Conservation (phyloP, 2,888 invertebrate genomes). For the Blera fallax region DNA sequence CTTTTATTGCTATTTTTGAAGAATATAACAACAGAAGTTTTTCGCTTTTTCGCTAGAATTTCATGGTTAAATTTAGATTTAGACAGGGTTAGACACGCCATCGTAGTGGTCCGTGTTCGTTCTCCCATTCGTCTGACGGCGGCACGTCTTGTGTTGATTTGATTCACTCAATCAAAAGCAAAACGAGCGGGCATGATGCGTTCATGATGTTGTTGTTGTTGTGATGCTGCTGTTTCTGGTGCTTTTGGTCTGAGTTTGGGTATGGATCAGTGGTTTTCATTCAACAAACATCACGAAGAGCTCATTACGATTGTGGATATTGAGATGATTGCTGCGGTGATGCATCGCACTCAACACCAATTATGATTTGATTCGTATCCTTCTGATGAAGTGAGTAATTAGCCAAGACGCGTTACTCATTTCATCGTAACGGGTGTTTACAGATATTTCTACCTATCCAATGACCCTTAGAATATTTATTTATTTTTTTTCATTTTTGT, state of each 20-base stretch:
- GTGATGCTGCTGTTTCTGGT: not conserved
- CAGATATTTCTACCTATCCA: not conserved
- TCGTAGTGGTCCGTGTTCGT: not conserved
- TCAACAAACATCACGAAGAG: constrained; percentile 68
- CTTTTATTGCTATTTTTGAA: constrained; percentile 61
- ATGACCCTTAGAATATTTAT: not conserved
- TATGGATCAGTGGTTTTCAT: constrained; percentile 29
- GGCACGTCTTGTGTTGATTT: constrained; percentile 67
- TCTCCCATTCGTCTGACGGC: constrained; percentile 11
- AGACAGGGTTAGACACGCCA: constrained; percentile 33
- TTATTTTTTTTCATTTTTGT: not conserved
- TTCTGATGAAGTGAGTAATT: constrained; percentile 60
- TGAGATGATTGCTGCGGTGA: constrained; percentile 46
- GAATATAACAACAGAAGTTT: constrained; percentile 42
- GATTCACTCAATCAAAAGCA: constrained; percentile 70
- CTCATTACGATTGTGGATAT: constrained; percentile 59
- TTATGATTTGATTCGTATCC: constrained; percentile 55
- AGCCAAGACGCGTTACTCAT: constrained; percentile 23
- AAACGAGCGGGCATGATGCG: constrained; percentile 30
- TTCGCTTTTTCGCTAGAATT: constrained; percentile 61
- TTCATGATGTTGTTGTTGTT: not conserved
- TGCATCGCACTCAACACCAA: constrained; percentile 55
- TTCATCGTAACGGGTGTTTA: not conserved
- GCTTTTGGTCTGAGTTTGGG: not conserved
- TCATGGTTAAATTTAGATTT: constrained; percentile 66